These are phyloP conservation scores for Phainopepla nitens DNA, from an alignment of 2,113 vertebrate species.

Conservation along the genomic window DNA sequence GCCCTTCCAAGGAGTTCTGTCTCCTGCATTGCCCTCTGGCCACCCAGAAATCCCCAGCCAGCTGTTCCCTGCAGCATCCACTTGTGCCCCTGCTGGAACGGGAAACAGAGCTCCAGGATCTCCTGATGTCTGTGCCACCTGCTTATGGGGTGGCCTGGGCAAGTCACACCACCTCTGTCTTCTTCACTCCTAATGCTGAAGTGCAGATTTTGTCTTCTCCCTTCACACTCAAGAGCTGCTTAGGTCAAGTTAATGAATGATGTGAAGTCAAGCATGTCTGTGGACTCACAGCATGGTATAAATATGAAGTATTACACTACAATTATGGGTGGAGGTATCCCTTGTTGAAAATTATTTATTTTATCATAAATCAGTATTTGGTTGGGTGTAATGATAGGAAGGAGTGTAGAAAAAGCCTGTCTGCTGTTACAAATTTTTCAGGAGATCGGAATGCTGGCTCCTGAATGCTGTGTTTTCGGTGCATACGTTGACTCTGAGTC, in stretches of 20 bases:
- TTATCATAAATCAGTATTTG: not conserved
- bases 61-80: not conserved
- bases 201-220: not conserved
- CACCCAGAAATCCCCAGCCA: not conserved
- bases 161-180: not conserved
- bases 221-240: not conserved
- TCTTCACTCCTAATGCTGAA: not conserved
- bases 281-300: not conserved
- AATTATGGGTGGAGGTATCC: not conserved
- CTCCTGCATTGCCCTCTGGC: not conserved
- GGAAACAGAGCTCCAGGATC: not conserved
- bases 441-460: not conserved
- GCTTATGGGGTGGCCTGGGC: not conserved
- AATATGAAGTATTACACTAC: not conserved
- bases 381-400: not conserved
- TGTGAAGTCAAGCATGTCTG: rapidly evolving
- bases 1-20: not conserved
- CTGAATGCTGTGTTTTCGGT: not conserved
- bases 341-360: not conserved
- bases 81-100: rapidly evolving
- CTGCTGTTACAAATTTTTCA: not conserved
- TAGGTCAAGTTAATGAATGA: not conserved
- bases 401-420: not conserved
- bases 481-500: not conserved
- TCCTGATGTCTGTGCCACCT: not conserved